These are phyloP conservation scores for Dicyrtomina minuta DNA, from an alignment of 2,888 invertebrate species.

Conservation along the genomic window DNA sequence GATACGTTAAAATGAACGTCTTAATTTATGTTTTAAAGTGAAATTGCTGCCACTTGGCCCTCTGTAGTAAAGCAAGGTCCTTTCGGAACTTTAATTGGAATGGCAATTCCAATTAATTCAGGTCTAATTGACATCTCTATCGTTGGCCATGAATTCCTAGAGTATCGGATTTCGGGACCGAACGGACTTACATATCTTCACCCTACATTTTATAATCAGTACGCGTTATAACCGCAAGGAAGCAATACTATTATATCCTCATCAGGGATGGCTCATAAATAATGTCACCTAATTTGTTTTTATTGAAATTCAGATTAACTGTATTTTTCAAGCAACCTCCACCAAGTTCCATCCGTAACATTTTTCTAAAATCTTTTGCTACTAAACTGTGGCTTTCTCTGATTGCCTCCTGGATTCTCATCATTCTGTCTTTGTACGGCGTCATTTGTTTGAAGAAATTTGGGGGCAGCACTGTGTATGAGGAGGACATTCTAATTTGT, in stretches of 20 bases:
- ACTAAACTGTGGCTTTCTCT: conserved; percentile 33
- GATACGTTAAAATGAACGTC: not conserved
- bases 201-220: conserved; percentile 21
- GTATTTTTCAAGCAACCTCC: conserved; percentile 43
- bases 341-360: conserved; percentile 40
- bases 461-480: not conserved
- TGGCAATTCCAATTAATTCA: conserved; percentile 31
- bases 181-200: conserved; percentile 39
- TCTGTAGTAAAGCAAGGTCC: conserved; percentile 31
- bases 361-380: conserved; percentile 42
- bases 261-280: no score
- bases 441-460: not conserved
- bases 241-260: no score
- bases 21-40: conserved; percentile 10
- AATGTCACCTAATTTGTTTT: no score
- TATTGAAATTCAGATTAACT: conserved; percentile 40
- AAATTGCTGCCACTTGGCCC: conserved; percentile 16
- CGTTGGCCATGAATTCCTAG: conserved; percentile 31
- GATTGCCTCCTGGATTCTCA: conserved; percentile 1
- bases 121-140: conserved; percentile 32
- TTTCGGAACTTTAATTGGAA: conserved; percentile 31
- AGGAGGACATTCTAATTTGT: not conserved
- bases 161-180: conserved; percentile 29
- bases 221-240: no score
- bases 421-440: not conserved